A percentile compares a stretch with the other conserved stretches of the same genome.
Evolutionary conservation across 1,140 invertebrate species (phyloP).

Genomic region (Druon quercuslanigerum): DNA sequence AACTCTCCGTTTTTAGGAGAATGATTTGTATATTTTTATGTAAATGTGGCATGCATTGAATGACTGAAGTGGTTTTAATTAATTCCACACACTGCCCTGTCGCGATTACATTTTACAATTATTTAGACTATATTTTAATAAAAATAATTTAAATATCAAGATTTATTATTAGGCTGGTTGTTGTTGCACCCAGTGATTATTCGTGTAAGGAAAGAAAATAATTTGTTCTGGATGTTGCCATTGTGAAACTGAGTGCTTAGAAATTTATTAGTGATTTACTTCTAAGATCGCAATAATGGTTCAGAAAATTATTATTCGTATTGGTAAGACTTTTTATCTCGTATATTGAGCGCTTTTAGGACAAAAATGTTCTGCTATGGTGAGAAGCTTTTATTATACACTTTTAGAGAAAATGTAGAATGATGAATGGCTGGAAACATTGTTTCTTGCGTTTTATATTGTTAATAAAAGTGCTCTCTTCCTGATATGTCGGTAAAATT

Average conservation of each 20-base stretch:
- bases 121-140: background rate
- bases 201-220: conserved; percentile 1
- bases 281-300: too few species aligned
- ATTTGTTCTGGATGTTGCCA: background rate
- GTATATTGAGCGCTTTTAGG: conserved; percentile 5
- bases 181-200: conserved; percentile 20
- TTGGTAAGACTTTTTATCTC: background rate
- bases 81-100: conserved; percentile 7
- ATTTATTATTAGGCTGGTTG: background rate
- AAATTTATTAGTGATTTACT: background rate
- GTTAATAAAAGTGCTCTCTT: conserved; percentile 29
- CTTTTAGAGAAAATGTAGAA: background rate
- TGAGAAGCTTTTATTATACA: background rate
- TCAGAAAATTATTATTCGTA: too few species aligned
- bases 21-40: conserved; percentile 11
- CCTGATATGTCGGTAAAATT: background rate
- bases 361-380: background rate
- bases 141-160: background rate
- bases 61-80: conserved; percentile 19
- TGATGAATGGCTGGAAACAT: background rate
- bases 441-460: background rate
- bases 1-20: conserved; percentile 14
- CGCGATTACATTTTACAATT: background rate
- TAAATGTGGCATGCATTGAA: background rate
- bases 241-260: background rate